Evolutionary conservation across 2,888 invertebrate species (phyloP).

Genomic region (Phrixothrix hirtus): DNA sequence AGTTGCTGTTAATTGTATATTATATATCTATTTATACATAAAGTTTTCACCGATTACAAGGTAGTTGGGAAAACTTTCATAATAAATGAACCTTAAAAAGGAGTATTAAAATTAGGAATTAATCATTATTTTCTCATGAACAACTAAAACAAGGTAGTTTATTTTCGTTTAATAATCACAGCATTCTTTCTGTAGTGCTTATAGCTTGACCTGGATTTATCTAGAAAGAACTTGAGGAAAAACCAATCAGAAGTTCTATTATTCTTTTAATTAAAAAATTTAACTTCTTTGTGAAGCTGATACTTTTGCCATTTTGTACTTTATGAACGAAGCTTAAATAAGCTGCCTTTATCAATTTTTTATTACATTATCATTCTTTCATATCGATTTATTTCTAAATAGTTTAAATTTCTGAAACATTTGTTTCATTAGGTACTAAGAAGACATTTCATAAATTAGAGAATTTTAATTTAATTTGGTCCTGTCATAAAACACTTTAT

Average conservation of each 20-base stretch:
- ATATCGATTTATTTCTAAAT: conserved; percentile 28
- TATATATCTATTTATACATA: too few relatives aligned
- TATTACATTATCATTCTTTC: conserved; percentile 33
- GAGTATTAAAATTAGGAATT: conserved; percentile 1
- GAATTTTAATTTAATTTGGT: too few relatives aligned
- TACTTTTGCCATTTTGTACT: conserved; percentile 31
- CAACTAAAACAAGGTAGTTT: neutral
- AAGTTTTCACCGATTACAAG: too few relatives aligned
- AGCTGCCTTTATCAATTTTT: conserved; percentile 31
- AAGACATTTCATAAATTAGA: too few relatives aligned
- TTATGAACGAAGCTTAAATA: conserved; percentile 23
- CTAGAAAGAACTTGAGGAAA: conserved; percentile 24
- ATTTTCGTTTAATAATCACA: conserved; percentile 8
- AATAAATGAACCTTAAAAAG: too few relatives aligned
- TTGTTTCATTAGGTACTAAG: conserved; percentile 19
- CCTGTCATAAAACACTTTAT: too few relatives aligned
- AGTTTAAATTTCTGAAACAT: conserved; percentile 25
- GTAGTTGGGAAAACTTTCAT: too few relatives aligned
- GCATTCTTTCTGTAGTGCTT: conserved; percentile 8
- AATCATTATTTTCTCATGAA: neutral
- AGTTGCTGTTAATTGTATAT: too few relatives aligned
- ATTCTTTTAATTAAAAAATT: conserved; percentile 36
- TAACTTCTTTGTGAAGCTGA: conserved; percentile 33
- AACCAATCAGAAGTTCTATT: conserved; percentile 32
- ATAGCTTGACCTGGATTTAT: conserved; percentile 28